Base-by-base conservation (phyloP, 2,797 vertebrate species). In the Halcyon leucocephala region DNA sequence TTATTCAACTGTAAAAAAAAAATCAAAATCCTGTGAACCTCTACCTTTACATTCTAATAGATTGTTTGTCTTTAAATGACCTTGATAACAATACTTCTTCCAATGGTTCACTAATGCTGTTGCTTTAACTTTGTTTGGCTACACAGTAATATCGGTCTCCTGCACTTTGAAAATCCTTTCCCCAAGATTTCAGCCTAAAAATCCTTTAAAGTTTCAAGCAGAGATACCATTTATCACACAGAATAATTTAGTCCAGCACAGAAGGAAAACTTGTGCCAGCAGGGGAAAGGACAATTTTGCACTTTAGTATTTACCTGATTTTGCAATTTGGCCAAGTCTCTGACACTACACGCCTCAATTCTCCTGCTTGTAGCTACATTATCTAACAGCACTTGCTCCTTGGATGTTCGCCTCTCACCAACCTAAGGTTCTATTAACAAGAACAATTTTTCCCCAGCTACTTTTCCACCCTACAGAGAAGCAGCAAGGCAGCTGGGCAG, bases 371-470 rank as follows among this genome's bases (percentile, higher is more conserved):
- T 1, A 12, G 2, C 15, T 44, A 52, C 8, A 1, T 12, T 5
- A 7, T 0, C 1, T 3, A 61, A 35, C 13, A 6, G 9, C 54
- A 41, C 7, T 19, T 18, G 0, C 60, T 28, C 26, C 29, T 55
- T 29, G 14, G 8, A n/a, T 3, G 2, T 9, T 31, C 37, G 16
- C 12, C 41, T 41, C 46, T n/a, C 46, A 39, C 19, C 24, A 48
- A 8, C 12, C 21, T 5, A 41, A 42, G 14, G 24, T 16, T 29
- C 39, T 26, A 3, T 11, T 55, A 29, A 35, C 51, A 9, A 3
- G 1, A 28, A 48, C 28, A 14, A 2, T 6, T 69, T 19, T 31
- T 13, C 31, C 33, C 42, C 12, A 12, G 35, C 26, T 25, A 3
- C 4, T 17, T 60, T 29, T 25, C 21, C 73, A 41, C 29, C 31